Base-by-base conservation (phyloP, 2,113 vertebrate genomes). In the Hassar affinis region DNA sequence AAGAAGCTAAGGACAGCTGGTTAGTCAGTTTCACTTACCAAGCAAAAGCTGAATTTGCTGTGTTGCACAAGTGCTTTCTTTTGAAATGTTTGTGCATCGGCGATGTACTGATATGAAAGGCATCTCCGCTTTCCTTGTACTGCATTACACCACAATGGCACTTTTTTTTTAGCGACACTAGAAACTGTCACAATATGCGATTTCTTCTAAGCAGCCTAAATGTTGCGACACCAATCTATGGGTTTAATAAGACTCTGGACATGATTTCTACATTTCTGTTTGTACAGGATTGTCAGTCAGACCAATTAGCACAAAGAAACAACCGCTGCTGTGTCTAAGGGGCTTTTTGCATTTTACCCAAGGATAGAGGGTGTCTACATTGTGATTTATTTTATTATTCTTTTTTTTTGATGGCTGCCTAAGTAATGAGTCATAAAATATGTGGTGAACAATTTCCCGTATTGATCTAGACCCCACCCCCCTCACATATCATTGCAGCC, bases 1-100 rank as follows among this genome's bases (percentile, higher is more conserved):
- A 69, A 35, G 66, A 69, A 18, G 68, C 68, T 45, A 71, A n/a
- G 38, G 22, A 45, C 68, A 71, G 22, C 38, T 71, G 68, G 42
- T 71, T 71, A n/a, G 68, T 47, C 68, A 47, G 68, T 71, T 71
- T 71, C 68, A 71, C 68, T 71, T 71, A 71, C n/a, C 42, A 14
- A 47, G 68, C 68, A 71, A 20, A 71, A 69, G 4, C 38, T 71
- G 38, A 71, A 71, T 38, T 45, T 71, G 68, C 22, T 25, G 22
- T 14, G 38, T 71, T 71, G 42, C 68, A n/a, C 38, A 71, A 25
- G 38, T 22, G 35, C 35, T 42, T 42, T 71, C 11, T 25, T 71
- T n/a, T 71, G 20, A 71, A 71, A 25, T n/a, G 38, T n/a, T 45
- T 45, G 8, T 71, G 38, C 6, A 25, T 71, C 22, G n/a, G 25